Conservation (phyloP, 2,113 vertebrate genomes). For the Apeltes quadracus region DNA sequence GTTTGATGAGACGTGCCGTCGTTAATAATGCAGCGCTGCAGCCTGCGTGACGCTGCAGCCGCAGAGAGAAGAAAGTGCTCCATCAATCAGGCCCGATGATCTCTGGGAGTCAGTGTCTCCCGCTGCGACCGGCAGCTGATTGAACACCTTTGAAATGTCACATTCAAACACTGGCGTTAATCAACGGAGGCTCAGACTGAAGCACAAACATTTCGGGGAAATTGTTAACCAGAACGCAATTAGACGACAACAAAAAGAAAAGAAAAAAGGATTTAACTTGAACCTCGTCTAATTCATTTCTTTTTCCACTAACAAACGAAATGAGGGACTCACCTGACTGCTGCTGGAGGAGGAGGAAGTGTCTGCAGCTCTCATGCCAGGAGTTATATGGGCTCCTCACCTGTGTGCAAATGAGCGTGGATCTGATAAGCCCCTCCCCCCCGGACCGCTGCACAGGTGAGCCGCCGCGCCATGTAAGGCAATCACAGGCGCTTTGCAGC, state of each 20-base stretch:
- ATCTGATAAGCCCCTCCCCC: constrained; percentile 53
- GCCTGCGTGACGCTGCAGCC: not conserved
- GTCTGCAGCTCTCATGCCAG: constrained; percentile 19
- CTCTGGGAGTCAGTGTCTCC: constrained; percentile 25
- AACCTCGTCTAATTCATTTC: not conserved
- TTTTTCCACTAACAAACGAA: not conserved
- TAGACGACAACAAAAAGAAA: not conserved
- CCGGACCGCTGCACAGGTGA: constrained; percentile 1
- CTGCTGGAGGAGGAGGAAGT: constrained; percentile 21
- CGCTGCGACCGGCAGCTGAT: constrained; percentile 9
- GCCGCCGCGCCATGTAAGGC: constrained; percentile 23
- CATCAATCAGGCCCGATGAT: constrained; percentile 20
- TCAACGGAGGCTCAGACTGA: constrained; percentile 1
- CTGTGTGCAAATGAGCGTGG: constrained; percentile 23
- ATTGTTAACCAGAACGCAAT: not conserved
- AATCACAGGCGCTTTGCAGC: no score
- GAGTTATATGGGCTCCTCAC: constrained; percentile 55
- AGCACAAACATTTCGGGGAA: not conserved
- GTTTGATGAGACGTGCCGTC: constrained; percentile 4
- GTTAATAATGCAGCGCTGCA: constrained; percentile 59
- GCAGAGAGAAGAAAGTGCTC: not conserved
- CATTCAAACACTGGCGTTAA: constrained; percentile 13
- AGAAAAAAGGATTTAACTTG: not conserved
- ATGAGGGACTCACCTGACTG: constrained; percentile 55
- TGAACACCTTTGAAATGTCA: constrained; percentile 28